A percentile compares a stretch with the other conserved stretches of the same genome.
Conservation (phyloP, 2,888 invertebrate species). For the Arrhopalites spinosus region DNA sequence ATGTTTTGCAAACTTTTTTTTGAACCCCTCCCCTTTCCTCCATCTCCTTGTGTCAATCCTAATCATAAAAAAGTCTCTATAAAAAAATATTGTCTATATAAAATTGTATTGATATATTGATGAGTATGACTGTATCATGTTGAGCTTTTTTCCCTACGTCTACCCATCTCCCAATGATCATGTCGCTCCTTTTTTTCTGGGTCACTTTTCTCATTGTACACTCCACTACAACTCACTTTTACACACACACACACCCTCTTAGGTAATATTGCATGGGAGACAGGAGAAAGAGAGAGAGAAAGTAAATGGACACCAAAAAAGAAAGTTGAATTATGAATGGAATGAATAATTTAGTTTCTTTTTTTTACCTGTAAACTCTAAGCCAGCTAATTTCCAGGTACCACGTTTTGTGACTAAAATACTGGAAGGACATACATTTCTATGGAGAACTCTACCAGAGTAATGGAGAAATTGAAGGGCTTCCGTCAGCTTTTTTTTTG, state of each 20-base stretch:
- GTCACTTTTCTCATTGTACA: too few species aligned
- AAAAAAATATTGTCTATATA: too few species aligned
- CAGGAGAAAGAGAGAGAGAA: background rate
- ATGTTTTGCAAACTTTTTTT: too few species aligned
- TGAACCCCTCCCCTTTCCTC: too few species aligned
- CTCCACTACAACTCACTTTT: background rate
- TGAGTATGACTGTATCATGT: too few species aligned
- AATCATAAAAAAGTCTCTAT: too few species aligned
- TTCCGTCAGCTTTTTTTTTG: constrained; percentile 80
- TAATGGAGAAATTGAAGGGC: constrained; percentile 91
- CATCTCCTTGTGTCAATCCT: too few species aligned
- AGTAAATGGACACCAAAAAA: background rate
- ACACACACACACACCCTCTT: background rate
- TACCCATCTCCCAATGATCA: too few species aligned
- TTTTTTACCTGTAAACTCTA: constrained; percentile 85
- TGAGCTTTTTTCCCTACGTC: too few species aligned
- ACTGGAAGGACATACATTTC: constrained; percentile 91
- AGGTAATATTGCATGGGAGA: background rate
- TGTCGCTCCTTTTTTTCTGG: too few species aligned
- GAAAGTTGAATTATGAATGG: constrained; percentile 59
- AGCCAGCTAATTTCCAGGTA: constrained; percentile 94
- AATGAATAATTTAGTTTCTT: too few species aligned
- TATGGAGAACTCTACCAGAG: constrained; percentile 83
- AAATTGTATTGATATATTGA: too few species aligned
- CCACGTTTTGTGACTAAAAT: constrained; percentile 90